Conservation (phyloP, 2,888 invertebrate genomes). For the Camptogramma bilineatum region DNA sequence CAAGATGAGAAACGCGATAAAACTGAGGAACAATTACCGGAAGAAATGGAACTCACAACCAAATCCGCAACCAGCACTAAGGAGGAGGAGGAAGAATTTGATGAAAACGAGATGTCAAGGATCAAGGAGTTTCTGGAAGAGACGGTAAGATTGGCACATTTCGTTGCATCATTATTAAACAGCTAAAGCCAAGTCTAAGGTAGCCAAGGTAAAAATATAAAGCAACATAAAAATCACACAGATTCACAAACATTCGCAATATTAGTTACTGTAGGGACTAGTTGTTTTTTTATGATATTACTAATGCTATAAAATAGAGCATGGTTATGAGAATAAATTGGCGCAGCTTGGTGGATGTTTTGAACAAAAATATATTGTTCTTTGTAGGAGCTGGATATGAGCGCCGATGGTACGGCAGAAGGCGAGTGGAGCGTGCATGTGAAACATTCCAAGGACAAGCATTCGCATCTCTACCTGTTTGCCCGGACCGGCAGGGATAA, state of each 20-base stretch:
- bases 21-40: conserved; percentile 54
- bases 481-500: conserved; percentile 95
- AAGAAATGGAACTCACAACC: conserved; percentile 61
- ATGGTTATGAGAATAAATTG: too few relatives aligned
- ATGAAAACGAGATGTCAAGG: conserved; percentile 69
- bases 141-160: conserved; percentile 59
- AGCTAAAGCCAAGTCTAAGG: too few relatives aligned
- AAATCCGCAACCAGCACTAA: conserved; percentile 62
- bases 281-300: too few relatives aligned
- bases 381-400: conserved; percentile 65
- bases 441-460: conserved; percentile 66
- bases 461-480: conserved; percentile 69
- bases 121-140: conserved; percentile 78
- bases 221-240: too few relatives aligned
- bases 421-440: conserved; percentile 80
- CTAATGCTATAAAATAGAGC: too few relatives aligned
- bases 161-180: too few relatives aligned
- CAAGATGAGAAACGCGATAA: conserved; percentile 45
- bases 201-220: too few relatives aligned
- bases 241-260: too few relatives aligned
- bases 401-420: conserved; percentile 62
- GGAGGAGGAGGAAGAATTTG: conserved; percentile 73
- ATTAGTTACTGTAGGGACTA: too few relatives aligned
- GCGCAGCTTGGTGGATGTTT: too few relatives aligned
- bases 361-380: not conserved